Evolutionary conservation across 2,113 vertebrate species (phyloP), one percentile per base, ranked within the genome.

Genomic region (Lepus timidus): DNA sequence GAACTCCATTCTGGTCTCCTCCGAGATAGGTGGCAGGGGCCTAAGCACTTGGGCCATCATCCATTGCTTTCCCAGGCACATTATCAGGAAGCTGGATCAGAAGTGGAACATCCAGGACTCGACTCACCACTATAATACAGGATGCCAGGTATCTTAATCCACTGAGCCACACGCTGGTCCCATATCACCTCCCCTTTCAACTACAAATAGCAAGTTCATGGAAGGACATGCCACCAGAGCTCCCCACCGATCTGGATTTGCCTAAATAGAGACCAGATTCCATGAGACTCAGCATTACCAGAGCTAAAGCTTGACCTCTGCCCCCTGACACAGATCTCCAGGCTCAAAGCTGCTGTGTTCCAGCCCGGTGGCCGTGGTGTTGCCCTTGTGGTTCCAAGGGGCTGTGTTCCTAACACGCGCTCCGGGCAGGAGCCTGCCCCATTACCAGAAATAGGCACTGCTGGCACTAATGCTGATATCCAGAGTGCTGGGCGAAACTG

Each of bases 281-380:
- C 20, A 0, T 1, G 13, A 36, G 25, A 25, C 4, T 22, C 31
- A 7, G 3, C 29, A 0, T 29, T 33, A 51, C 73, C 13, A 19
- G 51, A 17, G 68, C 27, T 16, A 82, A 19, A 62, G 6, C 3
- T 1, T 27, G 49, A n/a, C 23, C 25, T 64, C 25, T 39, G 65
- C 36, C 62, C 65, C 61, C 52, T 16, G 76, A 33, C 9, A 39
- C 23, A 16, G 78, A 51, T 36, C 9, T 13, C 14, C 36, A 44
- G 64, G 65, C n/a, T 71, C 23, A 3, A 5, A 44, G 64, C 52
- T 3, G 55, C 67, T 51, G 9, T 33, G 10, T 4, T 11, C 39
- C 39, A n/a, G 73, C 29, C 12, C 6, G 2, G 33, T 16, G 68
- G 6, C 36, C 4, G 20, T 58, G 62, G 4, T 33, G 13, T 33